Conservation (phyloP, 2,888 invertebrate species). For the Oeneis ivallda region DNA sequence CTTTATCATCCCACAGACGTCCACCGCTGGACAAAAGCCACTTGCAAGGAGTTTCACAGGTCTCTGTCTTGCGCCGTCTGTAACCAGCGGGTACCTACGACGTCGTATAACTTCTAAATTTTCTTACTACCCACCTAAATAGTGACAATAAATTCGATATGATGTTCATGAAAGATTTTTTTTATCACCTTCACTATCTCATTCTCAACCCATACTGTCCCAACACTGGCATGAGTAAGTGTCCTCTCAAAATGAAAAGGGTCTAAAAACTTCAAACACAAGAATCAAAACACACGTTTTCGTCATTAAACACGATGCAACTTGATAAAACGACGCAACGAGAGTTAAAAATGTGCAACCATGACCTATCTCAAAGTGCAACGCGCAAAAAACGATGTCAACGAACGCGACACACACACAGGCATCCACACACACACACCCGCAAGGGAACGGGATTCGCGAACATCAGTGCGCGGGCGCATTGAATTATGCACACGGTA, state of each 20-base stretch:
- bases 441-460: slow-evolving; percentile 43
- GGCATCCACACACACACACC: slow-evolving; percentile 31
- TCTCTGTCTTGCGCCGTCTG: too few species aligned
- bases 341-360: slow-evolving; percentile 38
- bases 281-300: slow-evolving; percentile 1
- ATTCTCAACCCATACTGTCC: too few species aligned
- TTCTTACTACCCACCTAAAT: too few species aligned
- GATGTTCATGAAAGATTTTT: not conserved
- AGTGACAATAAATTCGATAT: not conserved
- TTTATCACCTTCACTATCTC: not conserved
- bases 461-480: slow-evolving; percentile 37
- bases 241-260: too few species aligned
- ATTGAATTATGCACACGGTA: slow-evolving; percentile 37
- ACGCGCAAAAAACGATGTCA: slow-evolving; percentile 45
- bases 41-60: too few species aligned
- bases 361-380: slow-evolving; percentile 42
- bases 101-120: too few species aligned
- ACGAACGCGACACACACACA: slow-evolving; percentile 39
- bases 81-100: too few species aligned
- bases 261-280: not conserved
- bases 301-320: not conserved
- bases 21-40: too few species aligned
- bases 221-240: too few species aligned
- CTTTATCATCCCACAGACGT: too few species aligned
- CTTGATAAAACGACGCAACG: not conserved